Evolutionary conservation across 2,888 invertebrate species (phyloP).

Genomic region (Drosophila melanosoma): DNA sequence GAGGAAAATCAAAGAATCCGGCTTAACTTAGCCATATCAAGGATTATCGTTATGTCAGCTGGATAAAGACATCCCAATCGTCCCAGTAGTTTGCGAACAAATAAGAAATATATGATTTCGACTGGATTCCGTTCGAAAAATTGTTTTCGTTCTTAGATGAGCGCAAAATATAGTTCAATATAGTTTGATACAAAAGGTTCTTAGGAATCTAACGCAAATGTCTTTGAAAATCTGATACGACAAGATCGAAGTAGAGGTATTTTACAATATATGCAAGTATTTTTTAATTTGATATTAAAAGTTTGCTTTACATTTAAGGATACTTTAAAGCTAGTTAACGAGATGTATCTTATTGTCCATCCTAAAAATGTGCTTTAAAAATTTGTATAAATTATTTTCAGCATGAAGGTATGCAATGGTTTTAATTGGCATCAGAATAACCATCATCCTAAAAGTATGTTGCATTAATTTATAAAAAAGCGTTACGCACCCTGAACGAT

Average conservation of each 20-base stretch:
- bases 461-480: background rate
- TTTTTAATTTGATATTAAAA: too few species aligned
- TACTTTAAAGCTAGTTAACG: background rate
- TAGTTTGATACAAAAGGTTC: too few species aligned
- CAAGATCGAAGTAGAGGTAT: background rate
- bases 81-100: background rate
- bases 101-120: background rate
- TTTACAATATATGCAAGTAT: background rate
- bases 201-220: background rate
- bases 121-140: too few species aligned
- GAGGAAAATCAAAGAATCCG: too few species aligned
- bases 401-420: background rate
- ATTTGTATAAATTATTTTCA: background rate
- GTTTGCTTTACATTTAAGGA: too few species aligned
- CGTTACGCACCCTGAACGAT: background rate
- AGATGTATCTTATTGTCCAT: background rate
- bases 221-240: background rate
- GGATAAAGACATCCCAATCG: background rate
- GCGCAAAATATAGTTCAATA: too few species aligned
- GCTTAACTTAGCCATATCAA: background rate
- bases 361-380: background rate
- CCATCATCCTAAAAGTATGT: background rate
- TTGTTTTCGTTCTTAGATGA: too few species aligned
- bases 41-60: background rate
- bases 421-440: background rate